Percentiles rank a stretch among this genome's conserved stretches.
Conservation (phyloP, 2,797 vertebrate species). For the Crypturellus tataupa region DNA sequence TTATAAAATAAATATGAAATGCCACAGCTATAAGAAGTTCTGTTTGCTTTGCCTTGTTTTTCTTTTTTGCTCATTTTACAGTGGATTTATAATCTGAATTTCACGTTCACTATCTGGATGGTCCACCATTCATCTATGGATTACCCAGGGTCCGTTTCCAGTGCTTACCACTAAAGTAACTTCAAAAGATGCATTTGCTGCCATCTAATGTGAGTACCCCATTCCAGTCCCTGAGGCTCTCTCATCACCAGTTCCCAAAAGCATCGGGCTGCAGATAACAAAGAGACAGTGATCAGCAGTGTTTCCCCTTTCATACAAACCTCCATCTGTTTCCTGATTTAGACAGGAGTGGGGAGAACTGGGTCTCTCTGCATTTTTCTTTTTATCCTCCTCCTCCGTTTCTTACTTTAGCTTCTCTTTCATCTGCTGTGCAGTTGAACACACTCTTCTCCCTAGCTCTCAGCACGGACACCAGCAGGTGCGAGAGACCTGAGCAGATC, state of each 20-base stretch:
- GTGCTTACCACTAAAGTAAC: background rate
- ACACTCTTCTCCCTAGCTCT: constrained; percentile 3
- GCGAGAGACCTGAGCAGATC: background rate
- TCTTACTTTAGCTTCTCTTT: constrained; percentile 49
- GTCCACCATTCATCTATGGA: background rate
- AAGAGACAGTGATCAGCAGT: background rate
- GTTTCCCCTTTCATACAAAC: background rate
- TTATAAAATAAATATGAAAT: constrained; percentile 24
- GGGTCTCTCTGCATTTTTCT: background rate
- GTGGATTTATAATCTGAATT: background rate
- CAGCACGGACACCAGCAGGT: background rate
- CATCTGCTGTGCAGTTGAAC: constrained; percentile 18
- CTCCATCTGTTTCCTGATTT: constrained; percentile 21
- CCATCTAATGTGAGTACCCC: background rate
- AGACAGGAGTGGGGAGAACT: background rate
- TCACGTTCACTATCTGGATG: background rate
- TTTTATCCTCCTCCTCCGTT: background rate
- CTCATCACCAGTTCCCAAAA: constrained; percentile 30
- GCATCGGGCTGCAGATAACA: background rate
- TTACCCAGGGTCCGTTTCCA: background rate
- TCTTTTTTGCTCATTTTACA: background rate
- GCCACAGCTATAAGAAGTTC: background rate
- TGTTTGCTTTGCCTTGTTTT: background rate
- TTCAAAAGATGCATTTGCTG: constrained; percentile 28
- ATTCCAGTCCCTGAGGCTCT: background rate